Evolutionary conservation across 2,888 invertebrate species (phyloP).

Genomic region (Sarcophaga rosellei): DNA sequence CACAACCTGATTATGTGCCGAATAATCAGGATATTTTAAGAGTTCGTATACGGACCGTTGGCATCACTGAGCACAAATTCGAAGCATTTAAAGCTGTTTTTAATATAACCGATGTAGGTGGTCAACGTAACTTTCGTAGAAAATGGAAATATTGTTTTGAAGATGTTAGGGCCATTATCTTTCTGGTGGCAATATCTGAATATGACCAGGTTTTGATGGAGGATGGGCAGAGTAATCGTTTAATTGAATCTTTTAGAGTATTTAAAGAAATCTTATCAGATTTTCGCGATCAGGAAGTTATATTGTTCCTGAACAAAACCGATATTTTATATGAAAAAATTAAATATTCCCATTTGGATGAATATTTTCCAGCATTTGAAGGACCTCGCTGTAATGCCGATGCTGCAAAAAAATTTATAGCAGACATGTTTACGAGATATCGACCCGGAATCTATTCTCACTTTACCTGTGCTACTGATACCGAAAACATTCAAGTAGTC

Average conservation of each 20-base stretch:
- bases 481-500: conserved; percentile 54
- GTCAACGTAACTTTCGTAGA: conserved; percentile 56
- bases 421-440: conserved; percentile 43
- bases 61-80: conserved; percentile 53
- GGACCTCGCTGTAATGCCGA: conserved; percentile 31
- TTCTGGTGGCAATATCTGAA: conserved; percentile 97
- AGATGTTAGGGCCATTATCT: conserved; percentile 89
- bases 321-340: conserved; percentile 89
- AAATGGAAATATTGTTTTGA: conserved; percentile 63
- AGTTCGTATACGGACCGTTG: conserved; percentile 60
- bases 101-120: conserved; percentile 62
- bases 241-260: conserved; percentile 99
- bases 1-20: conserved; percentile 42
- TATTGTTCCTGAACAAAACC: conserved; percentile 95
- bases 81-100: conserved; percentile 46
- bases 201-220: conserved; percentile 98
- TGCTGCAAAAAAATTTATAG: conserved; percentile 48
- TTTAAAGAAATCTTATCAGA: conserved; percentile 99
- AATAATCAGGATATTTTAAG: conserved; percentile 63
- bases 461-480: conserved; percentile 64
- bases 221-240: conserved; percentile 97
- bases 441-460: conserved; percentile 39
- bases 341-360: conserved; percentile 98
- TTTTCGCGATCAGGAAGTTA: conserved; percentile 97
- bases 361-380: conserved; percentile 94